phyloP scores from a whole-genome alignment of 2,113 vertebrate genomes.

The Arothron firmamentum region DNA sequence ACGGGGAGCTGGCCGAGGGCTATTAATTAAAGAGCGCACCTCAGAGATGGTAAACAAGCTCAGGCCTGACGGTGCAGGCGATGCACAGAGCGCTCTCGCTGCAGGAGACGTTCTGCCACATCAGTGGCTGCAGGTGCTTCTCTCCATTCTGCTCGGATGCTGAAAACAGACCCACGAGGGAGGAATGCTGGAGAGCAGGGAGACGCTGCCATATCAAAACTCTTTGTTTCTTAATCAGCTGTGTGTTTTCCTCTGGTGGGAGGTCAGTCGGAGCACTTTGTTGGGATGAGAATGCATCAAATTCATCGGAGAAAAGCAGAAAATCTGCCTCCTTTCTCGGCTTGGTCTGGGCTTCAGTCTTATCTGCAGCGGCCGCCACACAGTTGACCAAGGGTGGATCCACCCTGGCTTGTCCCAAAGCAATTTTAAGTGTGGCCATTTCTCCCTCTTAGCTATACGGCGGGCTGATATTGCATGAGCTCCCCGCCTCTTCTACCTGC shows the following conservation, averaged over 20 bases:
- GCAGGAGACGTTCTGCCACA: slow-evolving; percentile 6
- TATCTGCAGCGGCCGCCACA: slow-evolving; percentile 60
- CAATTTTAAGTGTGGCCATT: slow-evolving; percentile 70
- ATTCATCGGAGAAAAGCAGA: slow-evolving; percentile 41
- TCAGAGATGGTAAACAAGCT: slow-evolving; percentile 40
- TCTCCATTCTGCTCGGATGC: background rate
- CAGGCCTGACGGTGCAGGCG: slow-evolving; percentile 20
- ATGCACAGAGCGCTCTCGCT: slow-evolving; percentile 12
- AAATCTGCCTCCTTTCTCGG: slow-evolving; percentile 33
- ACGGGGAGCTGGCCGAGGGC: slow-evolving; percentile 23
- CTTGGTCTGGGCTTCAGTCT: slow-evolving; percentile 22
- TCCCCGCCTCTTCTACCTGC: slow-evolving; percentile 38
- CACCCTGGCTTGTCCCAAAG: slow-evolving; percentile 66
- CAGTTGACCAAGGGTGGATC: slow-evolving; percentile 56
- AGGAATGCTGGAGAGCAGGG: too few relatives aligned
- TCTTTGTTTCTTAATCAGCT: too few relatives aligned
- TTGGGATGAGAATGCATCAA: slow-evolving; percentile 39
- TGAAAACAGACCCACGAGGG: background rate
- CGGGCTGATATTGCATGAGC: slow-evolving; percentile 60
- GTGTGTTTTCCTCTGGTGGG: too few relatives aligned
- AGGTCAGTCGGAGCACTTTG: too few relatives aligned
- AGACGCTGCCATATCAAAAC: too few relatives aligned
- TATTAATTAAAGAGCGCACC: slow-evolving; percentile 43
- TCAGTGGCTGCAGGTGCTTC: slow-evolving; percentile 35
- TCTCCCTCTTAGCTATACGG: slow-evolving; percentile 58